Conservation (phyloP, 2,888 invertebrate genomes). For the Drosophila multiciliata region DNA sequence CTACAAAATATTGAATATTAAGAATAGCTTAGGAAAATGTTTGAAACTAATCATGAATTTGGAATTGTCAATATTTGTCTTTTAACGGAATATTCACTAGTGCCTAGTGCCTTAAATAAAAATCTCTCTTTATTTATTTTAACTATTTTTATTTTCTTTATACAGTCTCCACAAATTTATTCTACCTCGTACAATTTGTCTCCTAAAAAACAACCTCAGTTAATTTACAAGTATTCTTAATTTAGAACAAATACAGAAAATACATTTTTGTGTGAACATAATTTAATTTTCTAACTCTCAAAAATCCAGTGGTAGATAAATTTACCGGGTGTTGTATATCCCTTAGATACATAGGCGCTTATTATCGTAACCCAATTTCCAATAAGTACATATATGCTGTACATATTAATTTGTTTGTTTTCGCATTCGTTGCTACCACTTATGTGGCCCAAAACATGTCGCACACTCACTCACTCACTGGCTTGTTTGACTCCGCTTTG, state of each 20-base stretch:
- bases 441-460: conserved; percentile 46
- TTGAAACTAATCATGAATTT: no score
- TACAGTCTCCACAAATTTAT: not conserved
- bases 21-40: no score
- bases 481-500: conserved; percentile 32
- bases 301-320: not conserved
- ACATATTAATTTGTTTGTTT: conserved; percentile 75
- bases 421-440: conserved; percentile 52
- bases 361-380: conserved; percentile 61
- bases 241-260: not conserved
- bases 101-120: no score
- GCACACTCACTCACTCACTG: conserved; percentile 29
- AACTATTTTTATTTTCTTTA: not conserved
- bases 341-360: conserved; percentile 8
- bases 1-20: no score
- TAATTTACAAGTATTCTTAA: not conserved
- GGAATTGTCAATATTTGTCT: no score
- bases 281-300: not conserved
- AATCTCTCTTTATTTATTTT: not conserved
- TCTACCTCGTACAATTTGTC: not conserved
- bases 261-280: not conserved
- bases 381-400: conserved; percentile 33
- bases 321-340: not conserved
- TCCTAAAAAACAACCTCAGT: not conserved
- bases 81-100: no score